These are phyloP conservation scores for Electrona antarctica DNA, from an alignment of 2,113 vertebrate species.

Conservation along the genomic window DNA sequence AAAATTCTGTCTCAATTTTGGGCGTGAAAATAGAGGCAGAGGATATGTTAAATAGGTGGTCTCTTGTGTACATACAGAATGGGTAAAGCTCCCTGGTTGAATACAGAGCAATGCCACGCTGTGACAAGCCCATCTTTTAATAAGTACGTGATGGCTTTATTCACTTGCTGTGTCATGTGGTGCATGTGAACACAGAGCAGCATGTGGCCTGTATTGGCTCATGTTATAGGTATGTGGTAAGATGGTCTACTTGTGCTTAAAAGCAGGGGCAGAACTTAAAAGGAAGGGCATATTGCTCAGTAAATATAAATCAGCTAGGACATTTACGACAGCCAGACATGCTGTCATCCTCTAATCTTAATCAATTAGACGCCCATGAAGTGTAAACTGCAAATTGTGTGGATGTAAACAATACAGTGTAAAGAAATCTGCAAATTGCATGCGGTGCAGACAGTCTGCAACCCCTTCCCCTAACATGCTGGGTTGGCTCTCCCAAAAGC, in stretches of 20 bases:
- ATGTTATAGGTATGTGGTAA: conserved; percentile 74
- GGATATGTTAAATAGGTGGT: conserved; percentile 16
- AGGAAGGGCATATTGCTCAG: conserved; percentile 47
- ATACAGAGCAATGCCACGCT: conserved; percentile 57
- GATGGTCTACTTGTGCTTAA: conserved; percentile 64
- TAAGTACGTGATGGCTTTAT: conserved; percentile 76
- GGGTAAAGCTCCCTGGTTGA: conserved; percentile 40
- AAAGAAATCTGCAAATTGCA: conserved; percentile 65
- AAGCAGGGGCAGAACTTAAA: conserved; percentile 58
- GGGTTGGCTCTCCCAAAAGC: conserved; percentile 46
- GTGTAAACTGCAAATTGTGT: conserved; percentile 66
- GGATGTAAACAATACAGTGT: conserved; percentile 64
- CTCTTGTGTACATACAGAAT: conserved; percentile 6
- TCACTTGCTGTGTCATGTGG: conserved; percentile 69
- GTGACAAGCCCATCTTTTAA: conserved; percentile 64
- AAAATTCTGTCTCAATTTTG: conserved; percentile 12
- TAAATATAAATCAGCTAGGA: conserved; percentile 71
- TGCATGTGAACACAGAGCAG: conserved; percentile 73
- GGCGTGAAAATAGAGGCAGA: conserved; percentile 17
- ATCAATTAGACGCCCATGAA: conserved; percentile 72
- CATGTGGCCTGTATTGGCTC: conserved; percentile 70
- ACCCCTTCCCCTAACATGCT: conserved; percentile 40
- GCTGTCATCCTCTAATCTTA: conserved; percentile 69
- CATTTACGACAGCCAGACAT: conserved; percentile 66
- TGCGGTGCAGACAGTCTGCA: conserved; percentile 56